phyloP scores from a whole-genome alignment of 2,888 invertebrate species.

The Trisateles emortualis region DNA sequence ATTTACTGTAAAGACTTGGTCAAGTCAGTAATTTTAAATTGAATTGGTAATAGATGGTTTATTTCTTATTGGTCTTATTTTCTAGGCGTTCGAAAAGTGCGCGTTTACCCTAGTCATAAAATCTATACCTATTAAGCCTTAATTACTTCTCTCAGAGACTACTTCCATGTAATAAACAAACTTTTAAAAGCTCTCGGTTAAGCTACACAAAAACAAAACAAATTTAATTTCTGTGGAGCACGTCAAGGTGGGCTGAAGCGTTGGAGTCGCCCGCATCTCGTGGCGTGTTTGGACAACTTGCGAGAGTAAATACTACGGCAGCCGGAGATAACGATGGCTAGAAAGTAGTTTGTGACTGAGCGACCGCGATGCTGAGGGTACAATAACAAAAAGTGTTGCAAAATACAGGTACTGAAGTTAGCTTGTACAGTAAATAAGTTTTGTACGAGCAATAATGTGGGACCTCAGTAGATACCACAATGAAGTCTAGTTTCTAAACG shows the following conservation, averaged over 20 bases:
- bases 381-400: conserved; percentile 5
- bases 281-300: conserved; percentile 27
- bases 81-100: too few relatives aligned
- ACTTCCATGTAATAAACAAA: conserved; percentile 1
- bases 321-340: conserved; percentile 14
- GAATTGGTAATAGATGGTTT: too few relatives aligned
- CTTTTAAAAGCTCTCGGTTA: not conserved
- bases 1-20: too few relatives aligned
- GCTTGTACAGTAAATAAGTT: not conserved
- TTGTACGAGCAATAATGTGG: not conserved
- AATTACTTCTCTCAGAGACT: too few relatives aligned
- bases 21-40: too few relatives aligned
- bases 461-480: too few relatives aligned
- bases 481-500: too few relatives aligned
- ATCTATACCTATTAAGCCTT: too few relatives aligned
- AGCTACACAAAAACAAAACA: conserved; percentile 6
- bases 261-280: conserved; percentile 6
- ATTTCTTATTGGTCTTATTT: too few relatives aligned
- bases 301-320: conserved; percentile 18
- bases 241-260: not conserved
- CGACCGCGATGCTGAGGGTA: not conserved
- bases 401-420: conserved; percentile 1
- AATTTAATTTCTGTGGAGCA: conserved; percentile 1
- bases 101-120: too few relatives aligned
- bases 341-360: conserved; percentile 7